Base-by-base conservation (phyloP, 30 jellyfish, hydroid and myxozoan genomes). In the Chironex yamaguchii region DNA sequence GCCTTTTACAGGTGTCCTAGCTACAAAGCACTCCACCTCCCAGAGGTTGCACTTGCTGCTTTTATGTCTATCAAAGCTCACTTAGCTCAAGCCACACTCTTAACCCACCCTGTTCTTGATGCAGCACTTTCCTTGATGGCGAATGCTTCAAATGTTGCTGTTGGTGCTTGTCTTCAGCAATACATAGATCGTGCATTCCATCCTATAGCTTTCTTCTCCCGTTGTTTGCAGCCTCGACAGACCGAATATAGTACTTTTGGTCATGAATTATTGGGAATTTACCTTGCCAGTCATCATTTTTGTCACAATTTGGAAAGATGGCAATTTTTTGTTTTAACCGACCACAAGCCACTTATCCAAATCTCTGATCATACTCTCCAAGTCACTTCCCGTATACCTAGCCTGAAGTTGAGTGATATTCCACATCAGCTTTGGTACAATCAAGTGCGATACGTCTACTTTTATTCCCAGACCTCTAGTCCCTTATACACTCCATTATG, bases 71-170 rank as follows among this genome's bases (percentile, higher is more conserved):
- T 33, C 52, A 80, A 80, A 27, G 4, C 74, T 77, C 49, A 71
- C 11, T 58, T 79, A 20, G 71, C 89, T 51, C 30, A 36, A 20
- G 89, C 89, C 25, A 65, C 89, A 33, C 33, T 81, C 52, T 74
- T 81, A 27, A 21, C 24, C 23, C 77, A 64, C 50, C 86, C 89
- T 6, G 32, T 65, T 23, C 14, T 54, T 1, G 80, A 36, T 4
- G 88, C 90, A 4, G 75, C 91, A n/a, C 36, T 30, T 25, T 42
- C 49, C 63, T 54, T 81, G 1, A 81, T 33, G 63, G 77, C 65
- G 17, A 77, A 81, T 58, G 91, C 91, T 31, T 81, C 91, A 20
- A 66, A 36, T 0, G 77, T 81, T 17, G 90, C 91, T 24, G 89
- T 81, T 30, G 91, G 91, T 12, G 89, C 66, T 20, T 86, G 64